Base-by-base conservation (phyloP, 2,888 invertebrate genomes). In the Agrilus cyanescens region DNA sequence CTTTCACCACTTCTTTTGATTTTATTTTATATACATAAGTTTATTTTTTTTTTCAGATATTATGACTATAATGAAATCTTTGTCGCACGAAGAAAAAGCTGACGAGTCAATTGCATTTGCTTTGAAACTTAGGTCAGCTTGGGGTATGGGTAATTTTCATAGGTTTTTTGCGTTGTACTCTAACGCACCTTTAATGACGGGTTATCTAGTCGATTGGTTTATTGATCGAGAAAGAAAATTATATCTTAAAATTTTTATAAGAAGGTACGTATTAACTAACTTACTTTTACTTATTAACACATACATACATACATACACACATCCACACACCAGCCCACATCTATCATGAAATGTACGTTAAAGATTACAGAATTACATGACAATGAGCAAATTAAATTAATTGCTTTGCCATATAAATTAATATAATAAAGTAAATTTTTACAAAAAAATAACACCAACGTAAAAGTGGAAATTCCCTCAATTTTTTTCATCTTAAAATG, bases 161-260 rank as follows among this genome's bases (percentile, higher is more conserved):
- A 82, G 80, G 65, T 87, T 98, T 68, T 97, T 98, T 75, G 75
- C 82, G 58, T 72, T 98, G 46, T 97, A 96, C 69, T 78, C 78
- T 60, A 69, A 72, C 46, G 86, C 97, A 32, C 97, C 97, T 14
- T 76, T 86, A 61, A 97, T 98, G 97, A 85, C 91, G 36, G 89
- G 89, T 44, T 94, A 89, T 70, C 77, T 99, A 53, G 87, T 98
- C 73, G 96, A 97, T 71, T 94, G 96, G 93, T 97, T 97, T 76
- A 80, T 93, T 63, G 88, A 93, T 52, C 77, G 97, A 60, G 95
- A 96, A 68, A 76, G 98, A 61, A 94, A 89, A 70, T 72, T 74
- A 57, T 96, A 94, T 59, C 75, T 97, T 61, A 93, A 86, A 70
- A 78, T 80, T 65, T 86, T 97, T 68, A 79, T 95, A 54, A 97